These are phyloP conservation scores for Ondatra zibethicus DNA, from an alignment of 2,113 vertebrate species.

Conservation along the genomic window DNA sequence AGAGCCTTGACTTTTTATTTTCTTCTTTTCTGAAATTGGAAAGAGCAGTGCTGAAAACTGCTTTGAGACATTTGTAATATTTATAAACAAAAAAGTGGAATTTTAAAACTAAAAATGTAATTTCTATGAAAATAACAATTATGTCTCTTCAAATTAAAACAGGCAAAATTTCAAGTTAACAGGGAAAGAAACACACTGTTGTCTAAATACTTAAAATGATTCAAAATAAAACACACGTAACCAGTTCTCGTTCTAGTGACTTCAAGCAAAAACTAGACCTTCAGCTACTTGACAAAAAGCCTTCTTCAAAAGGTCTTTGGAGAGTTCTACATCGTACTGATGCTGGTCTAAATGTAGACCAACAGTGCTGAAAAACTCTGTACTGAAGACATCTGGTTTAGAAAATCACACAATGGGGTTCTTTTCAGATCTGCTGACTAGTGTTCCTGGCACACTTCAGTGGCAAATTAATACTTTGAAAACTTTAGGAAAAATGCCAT, in stretches of 20 bases:
- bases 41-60: constrained; percentile 2
- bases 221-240: constrained; percentile 3
- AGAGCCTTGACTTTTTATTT: not conserved
- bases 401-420: not conserved
- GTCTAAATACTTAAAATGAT: not conserved
- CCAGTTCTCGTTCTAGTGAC: not conserved
- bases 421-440: not conserved
- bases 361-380: not conserved
- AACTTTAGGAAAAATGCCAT: not conserved
- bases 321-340: not conserved
- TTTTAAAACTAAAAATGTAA: constrained; percentile 42
- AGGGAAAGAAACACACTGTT: not conserved
- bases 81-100: not conserved
- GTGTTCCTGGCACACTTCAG: not conserved
- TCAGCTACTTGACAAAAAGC: not conserved
- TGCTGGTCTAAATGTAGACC: not conserved
- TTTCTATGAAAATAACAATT: constrained; percentile 3
- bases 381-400: not conserved
- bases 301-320: not conserved
- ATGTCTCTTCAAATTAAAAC: constrained; percentile 36
- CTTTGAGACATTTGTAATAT: not conserved
- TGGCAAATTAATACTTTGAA: constrained; percentile 38
- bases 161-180: not conserved
- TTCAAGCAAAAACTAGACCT: not conserved
- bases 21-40: not conserved